Conservation (phyloP, 2,113 vertebrate genomes). For the Kryptolebias marmoratus region DNA sequence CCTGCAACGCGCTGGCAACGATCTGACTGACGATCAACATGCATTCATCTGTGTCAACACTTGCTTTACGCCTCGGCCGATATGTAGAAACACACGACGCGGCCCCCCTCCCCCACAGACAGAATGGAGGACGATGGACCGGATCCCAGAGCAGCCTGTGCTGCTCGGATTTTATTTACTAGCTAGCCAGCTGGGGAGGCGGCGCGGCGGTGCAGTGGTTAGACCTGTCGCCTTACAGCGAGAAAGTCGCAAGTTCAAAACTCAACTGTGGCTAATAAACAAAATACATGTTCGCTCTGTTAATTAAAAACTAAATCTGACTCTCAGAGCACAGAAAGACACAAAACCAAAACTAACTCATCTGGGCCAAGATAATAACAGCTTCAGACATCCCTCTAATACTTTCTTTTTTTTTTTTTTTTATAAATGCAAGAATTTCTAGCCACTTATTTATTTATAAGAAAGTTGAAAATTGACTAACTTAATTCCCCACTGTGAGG, state of each 20-base stretch:
- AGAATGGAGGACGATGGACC: constrained; percentile 16
- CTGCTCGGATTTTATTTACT: constrained; percentile 9
- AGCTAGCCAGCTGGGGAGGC: constrained; percentile 1
- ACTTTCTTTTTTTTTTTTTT: too few species aligned
- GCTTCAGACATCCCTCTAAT: too few species aligned
- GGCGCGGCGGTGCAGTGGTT: too few species aligned
- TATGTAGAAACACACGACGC: constrained; percentile 24
- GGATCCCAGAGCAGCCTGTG: constrained; percentile 1
- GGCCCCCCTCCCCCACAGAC: background rate
- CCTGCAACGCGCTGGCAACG: constrained; percentile 17
- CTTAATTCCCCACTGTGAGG: background rate
- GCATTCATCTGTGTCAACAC: constrained; percentile 48
- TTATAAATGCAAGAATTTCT: background rate
- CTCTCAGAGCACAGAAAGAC: background rate
- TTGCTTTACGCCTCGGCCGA: constrained; percentile 36
- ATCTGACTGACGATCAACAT: constrained; percentile 36
- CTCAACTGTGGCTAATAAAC: too few species aligned
- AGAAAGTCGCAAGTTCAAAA: too few species aligned
- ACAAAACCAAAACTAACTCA: background rate
- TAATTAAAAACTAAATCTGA: background rate
- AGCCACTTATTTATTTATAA: background rate
- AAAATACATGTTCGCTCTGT: too few species aligned
- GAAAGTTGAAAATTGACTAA: background rate
- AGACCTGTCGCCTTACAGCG: too few species aligned
- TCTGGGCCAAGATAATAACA: background rate